Evolutionary conservation across 2,113 vertebrate species (phyloP).

Genomic region (Cyanoderma ruficeps): DNA sequence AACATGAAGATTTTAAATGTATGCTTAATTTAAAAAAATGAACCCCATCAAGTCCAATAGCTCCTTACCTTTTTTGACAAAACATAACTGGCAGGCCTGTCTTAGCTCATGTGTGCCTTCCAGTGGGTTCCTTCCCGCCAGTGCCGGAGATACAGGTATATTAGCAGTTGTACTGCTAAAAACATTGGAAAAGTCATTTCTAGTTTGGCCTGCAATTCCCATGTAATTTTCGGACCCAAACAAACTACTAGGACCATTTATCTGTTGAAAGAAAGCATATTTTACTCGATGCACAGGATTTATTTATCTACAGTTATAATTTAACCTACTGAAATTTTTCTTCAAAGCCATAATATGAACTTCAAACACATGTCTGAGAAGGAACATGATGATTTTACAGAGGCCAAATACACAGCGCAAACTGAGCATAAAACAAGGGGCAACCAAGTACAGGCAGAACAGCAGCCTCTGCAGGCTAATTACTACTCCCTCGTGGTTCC

Average conservation of each 20-base stretch:
- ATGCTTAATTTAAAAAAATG: not conserved
- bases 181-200: constrained; percentile 72
- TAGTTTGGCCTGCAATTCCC: constrained; percentile 73
- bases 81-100: constrained; percentile 91
- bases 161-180: constrained; percentile 69
- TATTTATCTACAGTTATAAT: not conserved
- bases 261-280: constrained; percentile 69
- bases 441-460: not conserved
- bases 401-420: not conserved
- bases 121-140: constrained; percentile 81
- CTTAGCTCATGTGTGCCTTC: constrained; percentile 92
- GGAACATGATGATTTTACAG: not conserved
- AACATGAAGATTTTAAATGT: not conserved
- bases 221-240: constrained; percentile 79
- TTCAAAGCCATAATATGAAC: not conserved
- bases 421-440: not conserved
- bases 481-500: not conserved
- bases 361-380: not conserved
- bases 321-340: not conserved
- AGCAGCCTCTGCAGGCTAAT: not conserved
- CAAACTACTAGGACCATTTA: constrained; percentile 77
- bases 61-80: constrained; percentile 87
- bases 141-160: constrained; percentile 50
- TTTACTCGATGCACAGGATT: not conserved
- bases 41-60: not conserved